These are phyloP conservation scores for Oxyscelio sp. DNA, from an alignment of 2,888 invertebrate genomes.

Conservation along the genomic window DNA sequence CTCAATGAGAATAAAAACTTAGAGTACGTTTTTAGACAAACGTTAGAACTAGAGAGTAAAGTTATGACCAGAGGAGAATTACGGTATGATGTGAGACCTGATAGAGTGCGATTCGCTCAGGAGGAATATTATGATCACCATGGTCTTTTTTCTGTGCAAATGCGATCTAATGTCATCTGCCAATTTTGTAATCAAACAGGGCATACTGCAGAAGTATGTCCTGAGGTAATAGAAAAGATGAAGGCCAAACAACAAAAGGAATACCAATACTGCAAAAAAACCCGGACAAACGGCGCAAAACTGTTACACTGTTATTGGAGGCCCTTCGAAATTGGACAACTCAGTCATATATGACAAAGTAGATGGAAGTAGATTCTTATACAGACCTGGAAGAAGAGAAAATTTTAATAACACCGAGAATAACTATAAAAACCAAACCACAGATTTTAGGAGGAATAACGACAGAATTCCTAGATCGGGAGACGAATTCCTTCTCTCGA, in stretches of 20 bases:
- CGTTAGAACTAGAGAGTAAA: conserved; percentile 21
- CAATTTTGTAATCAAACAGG: conserved; percentile 8
- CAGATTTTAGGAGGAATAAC: no score
- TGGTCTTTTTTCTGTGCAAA: not conserved
- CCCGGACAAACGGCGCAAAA: conserved; percentile 26
- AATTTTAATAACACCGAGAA: not conserved
- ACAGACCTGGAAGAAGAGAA: no score
- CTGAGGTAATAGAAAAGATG: not conserved
- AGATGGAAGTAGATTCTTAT: not conserved
- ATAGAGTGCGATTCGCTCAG: not conserved
- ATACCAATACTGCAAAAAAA: conserved; percentile 54
- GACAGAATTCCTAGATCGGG: no score
- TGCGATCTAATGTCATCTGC: not conserved
- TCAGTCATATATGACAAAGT: no score
- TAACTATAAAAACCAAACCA: not conserved
- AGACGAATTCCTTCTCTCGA: conserved; percentile 34
- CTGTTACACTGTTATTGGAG: conserved; percentile 4
- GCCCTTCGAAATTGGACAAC: not conserved
- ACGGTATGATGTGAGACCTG: not conserved
- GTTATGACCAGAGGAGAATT: not conserved
- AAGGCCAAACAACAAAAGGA: not conserved
- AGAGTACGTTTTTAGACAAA: conserved; percentile 20
- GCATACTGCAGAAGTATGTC: not conserved
- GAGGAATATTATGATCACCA: not conserved
- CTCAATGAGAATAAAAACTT: not conserved